Evolutionary conservation across 1,140 invertebrate species (phyloP).

Genomic region (Capitella teleta): DNA sequence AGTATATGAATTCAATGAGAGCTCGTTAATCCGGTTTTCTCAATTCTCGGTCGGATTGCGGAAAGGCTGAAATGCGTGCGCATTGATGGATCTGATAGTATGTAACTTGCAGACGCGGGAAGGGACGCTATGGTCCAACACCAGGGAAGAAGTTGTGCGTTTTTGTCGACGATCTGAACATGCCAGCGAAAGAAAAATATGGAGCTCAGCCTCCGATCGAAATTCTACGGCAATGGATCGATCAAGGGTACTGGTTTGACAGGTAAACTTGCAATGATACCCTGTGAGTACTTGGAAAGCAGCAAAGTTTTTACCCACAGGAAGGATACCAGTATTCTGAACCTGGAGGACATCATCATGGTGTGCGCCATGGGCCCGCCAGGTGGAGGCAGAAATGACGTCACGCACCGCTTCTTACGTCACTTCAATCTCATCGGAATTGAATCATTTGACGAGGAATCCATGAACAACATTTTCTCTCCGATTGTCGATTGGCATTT

Average conservation of each 20-base stretch:
- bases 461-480: constrained; percentile 41
- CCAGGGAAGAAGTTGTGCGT: constrained; percentile 32
- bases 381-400: constrained; percentile 37
- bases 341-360: constrained; percentile 37
- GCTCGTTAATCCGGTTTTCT: no score
- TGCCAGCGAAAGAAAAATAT: constrained; percentile 42
- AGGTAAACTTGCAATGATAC: constrained; percentile 24
- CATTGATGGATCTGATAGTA: neutral
- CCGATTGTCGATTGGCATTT: constrained; percentile 44
- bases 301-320: constrained; percentile 16
- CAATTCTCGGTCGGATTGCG: no score
- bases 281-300: neutral
- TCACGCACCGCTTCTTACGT: constrained; percentile 36
- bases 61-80: neutral
- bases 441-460: constrained; percentile 41
- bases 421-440: constrained; percentile 42
- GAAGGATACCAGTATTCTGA: constrained; percentile 35
- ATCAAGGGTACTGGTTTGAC: constrained; percentile 42
- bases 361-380: constrained; percentile 39
- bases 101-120: constrained; percentile 24
- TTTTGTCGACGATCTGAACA: constrained; percentile 43
- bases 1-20: no score
- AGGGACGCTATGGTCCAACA: constrained; percentile 35
- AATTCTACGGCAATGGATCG: constrained; percentile 39
- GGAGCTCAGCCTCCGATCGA: constrained; percentile 42